Base-by-base conservation (phyloP, 2,888 invertebrate species). In the Caprella mutica region DNA sequence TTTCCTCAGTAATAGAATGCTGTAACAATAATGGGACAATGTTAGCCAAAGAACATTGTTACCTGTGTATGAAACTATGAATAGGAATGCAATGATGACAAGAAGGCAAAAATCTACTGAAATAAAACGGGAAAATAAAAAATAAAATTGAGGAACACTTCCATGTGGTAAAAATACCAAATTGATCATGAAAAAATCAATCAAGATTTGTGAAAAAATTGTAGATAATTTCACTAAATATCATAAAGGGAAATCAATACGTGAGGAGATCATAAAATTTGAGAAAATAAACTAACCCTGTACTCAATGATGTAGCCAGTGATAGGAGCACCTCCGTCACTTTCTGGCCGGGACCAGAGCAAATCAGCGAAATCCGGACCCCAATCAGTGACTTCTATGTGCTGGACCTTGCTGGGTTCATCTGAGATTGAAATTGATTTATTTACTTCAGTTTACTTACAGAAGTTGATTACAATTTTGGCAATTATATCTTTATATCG, bases 341-440 rank as follows among this genome's bases (percentile, higher is more conserved):
- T 84, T 63, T 89, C 91, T 8, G 98, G 97, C 69, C 87, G 85
- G 55, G 81, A 81, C 96, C 97, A 98, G 72, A 86, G 88, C 58
- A 92, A 78, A 72, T 96, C 92, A 29, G 94, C 94, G 70, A 92
- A 93, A 72, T 93, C 90, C 69, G 84, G 86, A 75, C 97, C 96
- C 92, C 93, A 98, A 71, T 97, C 96, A 24, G 81, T 82, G 48
- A 93, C 82, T 73, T 94, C 88, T 51, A 94, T 89, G 69, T 83
- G 81, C 66, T 85, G 86, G 8, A 97, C 97, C 70, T 93, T 93
- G 51, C 89, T 86, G 51, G 97, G 91, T 73, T 90, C 91, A 74
- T 91, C 92, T 86, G 68, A n/a, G 70, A 67, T 69, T 17, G 42
- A 12, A 56, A 52, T 33, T 4, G 38, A 33, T 27, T 40, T 8